These are phyloP conservation scores for Diarsia dahlii DNA, from an alignment of 2,888 invertebrate genomes.

Conservation along the genomic window DNA sequence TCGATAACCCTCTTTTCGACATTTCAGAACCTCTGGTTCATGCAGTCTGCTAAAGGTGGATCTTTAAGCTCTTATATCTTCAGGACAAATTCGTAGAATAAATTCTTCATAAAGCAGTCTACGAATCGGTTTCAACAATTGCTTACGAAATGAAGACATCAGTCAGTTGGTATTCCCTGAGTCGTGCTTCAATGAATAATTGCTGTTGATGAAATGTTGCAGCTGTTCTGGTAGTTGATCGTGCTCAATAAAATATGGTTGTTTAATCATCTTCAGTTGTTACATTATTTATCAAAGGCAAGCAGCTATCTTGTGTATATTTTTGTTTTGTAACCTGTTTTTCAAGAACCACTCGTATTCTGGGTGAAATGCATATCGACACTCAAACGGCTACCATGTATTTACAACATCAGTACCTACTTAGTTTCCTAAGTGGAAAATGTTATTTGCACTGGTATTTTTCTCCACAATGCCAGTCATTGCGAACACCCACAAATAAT, in stretches of 20 bases:
- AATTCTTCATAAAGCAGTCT: not conserved
- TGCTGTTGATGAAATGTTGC: conserved; percentile 16
- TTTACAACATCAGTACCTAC: not conserved
- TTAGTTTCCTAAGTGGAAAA: too few species aligned
- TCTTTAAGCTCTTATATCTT: not conserved
- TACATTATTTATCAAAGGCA: not conserved
- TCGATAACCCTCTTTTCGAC: not conserved
- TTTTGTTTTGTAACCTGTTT: not conserved
- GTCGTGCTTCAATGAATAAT: conserved; percentile 30
- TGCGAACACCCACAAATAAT: too few species aligned
- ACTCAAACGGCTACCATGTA: not conserved
- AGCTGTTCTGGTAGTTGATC: conserved; percentile 2
- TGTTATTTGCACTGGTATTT: too few species aligned
- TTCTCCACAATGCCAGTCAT: too few species aligned
- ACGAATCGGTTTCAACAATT: not conserved
- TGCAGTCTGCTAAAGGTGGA: not conserved
- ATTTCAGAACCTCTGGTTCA: not conserved
- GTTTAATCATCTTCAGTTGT: not conserved
- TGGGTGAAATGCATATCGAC: too few species aligned
- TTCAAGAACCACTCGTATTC: not conserved
- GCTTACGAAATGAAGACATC: conserved; percentile 26
- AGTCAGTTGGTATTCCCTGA: not conserved
- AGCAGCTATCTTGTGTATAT: not conserved
- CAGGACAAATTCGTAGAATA: not conserved
- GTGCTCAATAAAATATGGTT: conserved; percentile 20